Base-by-base conservation (phyloP, 2,797 vertebrate species). In the Amblyraja radiata region DNA sequence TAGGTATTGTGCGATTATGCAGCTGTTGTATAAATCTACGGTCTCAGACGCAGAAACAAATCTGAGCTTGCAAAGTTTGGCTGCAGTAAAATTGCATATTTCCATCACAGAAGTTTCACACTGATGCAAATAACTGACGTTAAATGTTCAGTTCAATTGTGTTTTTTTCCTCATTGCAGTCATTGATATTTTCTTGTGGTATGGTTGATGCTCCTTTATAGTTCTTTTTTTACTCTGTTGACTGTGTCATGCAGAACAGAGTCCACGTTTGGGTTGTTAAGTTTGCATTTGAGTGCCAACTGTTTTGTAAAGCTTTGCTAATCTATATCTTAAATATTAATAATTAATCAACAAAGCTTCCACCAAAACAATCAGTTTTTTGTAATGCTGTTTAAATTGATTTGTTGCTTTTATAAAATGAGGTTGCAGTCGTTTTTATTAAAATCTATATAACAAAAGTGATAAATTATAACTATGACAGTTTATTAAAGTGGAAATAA, bases 361-460 rank as follows among this genome's bases (percentile, higher is more conserved):
- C 32, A 16, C 3, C 13, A 79, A 36, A 79, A 79, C 78, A 18
- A 79, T 79, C 14, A 18, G 4, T 79, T 28, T 79, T 79, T 78
- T 32, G 14, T 18, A 79, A 79, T 32, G 78, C 78, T 79, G 39
- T 16, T 79, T 39, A 36, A 36, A 13, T 39, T 79, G 78, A 39
- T 79, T 18, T 79, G 78, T 79, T 79, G 78, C 78, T 18, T 36
- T 79, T 39, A 79, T 77, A 79, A 79, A 79, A 39, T 79, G 78
- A 79, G 79, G 78, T 79, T 39, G 39, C 2, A 36, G 32, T 79
- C 14, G 32, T 79, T 79, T 79, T 79, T 79, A 79, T 79, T 79
- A 39, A 79, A 79, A 18, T 36, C 78, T 2, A 39, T 39, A 79
- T 79, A 39, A 36, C 78, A 39, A 79, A 79, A 32, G 36, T 39